These are phyloP conservation scores for Gymnocephalus cernua DNA, from an alignment of 2,113 vertebrate genomes.

Conservation along the genomic window DNA sequence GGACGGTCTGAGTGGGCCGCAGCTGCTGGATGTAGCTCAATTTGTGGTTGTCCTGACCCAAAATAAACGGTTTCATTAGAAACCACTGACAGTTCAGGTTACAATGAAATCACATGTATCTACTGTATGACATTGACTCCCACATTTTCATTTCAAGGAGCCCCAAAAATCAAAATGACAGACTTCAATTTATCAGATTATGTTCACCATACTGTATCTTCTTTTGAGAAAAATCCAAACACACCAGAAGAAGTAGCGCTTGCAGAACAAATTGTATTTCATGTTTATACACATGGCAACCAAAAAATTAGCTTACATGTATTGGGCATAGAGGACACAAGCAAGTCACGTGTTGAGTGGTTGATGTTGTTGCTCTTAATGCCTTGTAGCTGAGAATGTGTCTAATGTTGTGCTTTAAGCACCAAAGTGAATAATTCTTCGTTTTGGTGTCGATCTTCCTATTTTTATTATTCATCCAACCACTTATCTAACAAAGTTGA, in stretches of 20 bases:
- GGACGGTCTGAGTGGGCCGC: constrained; percentile 88
- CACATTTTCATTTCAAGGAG: not conserved
- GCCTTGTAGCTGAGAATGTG: not conserved
- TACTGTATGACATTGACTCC: not conserved
- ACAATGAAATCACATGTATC: not conserved
- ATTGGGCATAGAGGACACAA: not conserved
- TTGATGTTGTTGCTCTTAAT: no score
- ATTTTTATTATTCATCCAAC: not conserved
- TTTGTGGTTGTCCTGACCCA: constrained; percentile 89
- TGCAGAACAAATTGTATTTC: not conserved
- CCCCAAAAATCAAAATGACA: not conserved
- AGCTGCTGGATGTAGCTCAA: constrained; percentile 94
- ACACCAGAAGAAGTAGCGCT: not conserved
- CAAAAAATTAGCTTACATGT: not conserved
- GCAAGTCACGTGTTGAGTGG: not conserved
- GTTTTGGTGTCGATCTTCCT: not conserved
- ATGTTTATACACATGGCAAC: not conserved
- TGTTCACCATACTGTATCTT: not conserved
- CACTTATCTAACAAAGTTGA: not conserved
- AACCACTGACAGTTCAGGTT: constrained; percentile 6
- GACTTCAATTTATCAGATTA: not conserved
- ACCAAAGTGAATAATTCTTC: no score
- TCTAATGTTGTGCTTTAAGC: not conserved
- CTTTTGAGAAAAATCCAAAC: not conserved
- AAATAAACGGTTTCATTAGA: constrained; percentile 2